A percentile compares a stretch with the other conserved stretches of the same genome.
These are phyloP conservation scores for Lordiphosa fenestrarum DNA, from an alignment of 2,888 invertebrate genomes.

Conservation along the genomic window DNA sequence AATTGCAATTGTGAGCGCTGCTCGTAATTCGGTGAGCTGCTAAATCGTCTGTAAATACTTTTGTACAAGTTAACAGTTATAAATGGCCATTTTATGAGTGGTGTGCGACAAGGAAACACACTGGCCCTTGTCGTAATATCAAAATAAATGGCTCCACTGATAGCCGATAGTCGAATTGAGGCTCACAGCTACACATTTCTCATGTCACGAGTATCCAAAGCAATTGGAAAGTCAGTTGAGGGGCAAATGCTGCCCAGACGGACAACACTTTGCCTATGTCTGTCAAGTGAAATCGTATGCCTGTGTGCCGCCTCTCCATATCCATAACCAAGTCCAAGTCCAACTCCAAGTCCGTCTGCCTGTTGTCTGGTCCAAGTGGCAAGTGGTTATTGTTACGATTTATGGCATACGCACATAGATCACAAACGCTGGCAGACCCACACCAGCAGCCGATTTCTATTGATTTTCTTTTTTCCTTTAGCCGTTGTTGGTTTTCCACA, in stretches of 20 bases:
- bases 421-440: constrained; percentile 26
- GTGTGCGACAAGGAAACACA: not conserved
- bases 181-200: constrained; percentile 61
- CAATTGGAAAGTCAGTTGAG: constrained; percentile 58
- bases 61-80: constrained; percentile 73
- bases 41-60: constrained; percentile 73
- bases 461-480: constrained; percentile 61
- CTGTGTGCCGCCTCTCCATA: constrained; percentile 24
- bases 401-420: constrained; percentile 71
- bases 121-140: constrained; percentile 30
- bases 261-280: constrained; percentile 48
- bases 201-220: constrained; percentile 56
- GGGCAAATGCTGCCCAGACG: constrained; percentile 40
- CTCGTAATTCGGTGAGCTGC: constrained; percentile 69
- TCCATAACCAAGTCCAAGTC: constrained; percentile 14
- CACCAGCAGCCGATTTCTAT: constrained; percentile 53
- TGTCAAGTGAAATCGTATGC: constrained; percentile 67
- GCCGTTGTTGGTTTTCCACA: constrained; percentile 55
- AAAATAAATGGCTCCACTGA: constrained; percentile 49
- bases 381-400: constrained; percentile 70
- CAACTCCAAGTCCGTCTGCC: constrained; percentile 42
- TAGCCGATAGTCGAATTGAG: constrained; percentile 29
- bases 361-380: constrained; percentile 58
- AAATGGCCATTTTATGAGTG: constrained; percentile 74
- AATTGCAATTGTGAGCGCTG: constrained; percentile 64